Evolutionary conservation across 2,888 invertebrate species (phyloP).

Genomic region (Parelbella ahira): DNA sequence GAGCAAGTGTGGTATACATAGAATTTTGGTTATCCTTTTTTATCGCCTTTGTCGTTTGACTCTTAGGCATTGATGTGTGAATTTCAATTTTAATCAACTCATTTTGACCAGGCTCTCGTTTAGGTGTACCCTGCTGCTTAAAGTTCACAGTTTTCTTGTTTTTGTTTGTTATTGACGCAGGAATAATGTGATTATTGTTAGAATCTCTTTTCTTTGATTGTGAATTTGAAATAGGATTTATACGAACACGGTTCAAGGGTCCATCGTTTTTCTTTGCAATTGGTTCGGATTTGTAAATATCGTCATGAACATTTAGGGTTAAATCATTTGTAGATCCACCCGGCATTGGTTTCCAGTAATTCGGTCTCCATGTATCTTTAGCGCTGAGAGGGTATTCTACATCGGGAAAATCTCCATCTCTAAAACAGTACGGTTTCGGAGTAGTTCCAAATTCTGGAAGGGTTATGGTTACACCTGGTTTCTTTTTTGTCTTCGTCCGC

Average conservation of each 20-base stretch:
- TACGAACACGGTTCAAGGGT: too few species aligned
- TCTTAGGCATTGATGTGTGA: not conserved
- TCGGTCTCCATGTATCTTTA: constrained; percentile 52
- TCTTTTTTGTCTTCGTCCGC: constrained; percentile 36
- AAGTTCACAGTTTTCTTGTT: too few species aligned
- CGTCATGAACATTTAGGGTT: too few species aligned
- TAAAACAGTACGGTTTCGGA: constrained; percentile 25
- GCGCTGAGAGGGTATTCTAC: constrained; percentile 56
- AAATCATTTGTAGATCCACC: too few species aligned
- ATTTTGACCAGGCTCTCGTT: too few species aligned
- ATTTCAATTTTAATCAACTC: not conserved
- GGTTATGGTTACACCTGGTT: constrained; percentile 7
- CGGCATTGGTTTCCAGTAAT: constrained; percentile 46
- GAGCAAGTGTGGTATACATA: too few species aligned
- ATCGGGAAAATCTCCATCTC: constrained; percentile 50
- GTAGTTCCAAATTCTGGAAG: constrained; percentile 23
- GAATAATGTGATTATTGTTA: too few species aligned
- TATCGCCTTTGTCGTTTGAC: not conserved
- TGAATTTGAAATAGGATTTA: not conserved
- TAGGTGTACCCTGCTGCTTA: too few species aligned
- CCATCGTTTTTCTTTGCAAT: not conserved
- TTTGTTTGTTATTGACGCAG: too few species aligned
- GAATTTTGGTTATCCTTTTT: not conserved
- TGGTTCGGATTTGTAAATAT: too few species aligned
- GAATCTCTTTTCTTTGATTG: not conserved